These are phyloP conservation scores for Sturmia bella DNA, from an alignment of 2,888 invertebrate species.

Conservation along the genomic window DNA sequence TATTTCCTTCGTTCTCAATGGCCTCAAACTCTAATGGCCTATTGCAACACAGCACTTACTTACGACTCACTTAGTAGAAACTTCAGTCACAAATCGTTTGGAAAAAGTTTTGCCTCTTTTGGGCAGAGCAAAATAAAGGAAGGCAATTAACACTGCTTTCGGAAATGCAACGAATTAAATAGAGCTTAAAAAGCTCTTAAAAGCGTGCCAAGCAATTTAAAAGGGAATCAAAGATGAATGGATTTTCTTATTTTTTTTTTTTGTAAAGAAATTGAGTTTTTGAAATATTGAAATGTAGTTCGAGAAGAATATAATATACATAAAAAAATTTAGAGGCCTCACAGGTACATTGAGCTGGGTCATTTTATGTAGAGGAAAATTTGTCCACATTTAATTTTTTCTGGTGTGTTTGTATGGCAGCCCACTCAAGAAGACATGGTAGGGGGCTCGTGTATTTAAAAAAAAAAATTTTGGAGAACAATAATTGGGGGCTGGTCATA, in stretches of 20 bases:
- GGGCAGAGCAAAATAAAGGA: background rate
- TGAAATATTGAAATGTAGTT: background rate
- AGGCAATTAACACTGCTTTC: background rate
- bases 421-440: too few species aligned
- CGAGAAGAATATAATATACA: too few species aligned
- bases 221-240: background rate
- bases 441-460: too few species aligned
- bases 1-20: background rate
- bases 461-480: too few species aligned
- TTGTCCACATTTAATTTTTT: too few species aligned
- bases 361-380: background rate
- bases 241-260: background rate
- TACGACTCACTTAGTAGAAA: background rate
- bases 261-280: background rate
- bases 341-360: too few species aligned
- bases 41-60: background rate
- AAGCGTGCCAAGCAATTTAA: conserved; percentile 1
- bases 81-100: background rate
- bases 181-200: conserved; percentile 45
- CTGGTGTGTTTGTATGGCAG: too few species aligned
- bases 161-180: conserved; percentile 46
- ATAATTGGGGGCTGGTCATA: too few species aligned
- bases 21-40: background rate
- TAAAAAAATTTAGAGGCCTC: too few species aligned
- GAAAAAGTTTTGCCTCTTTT: background rate